A percentile compares a stretch with the other conserved stretches of the same genome.
Evolutionary conservation across 2,113 vertebrate species (phyloP).

Genomic region (Choloepus hoffmanni): DNA sequence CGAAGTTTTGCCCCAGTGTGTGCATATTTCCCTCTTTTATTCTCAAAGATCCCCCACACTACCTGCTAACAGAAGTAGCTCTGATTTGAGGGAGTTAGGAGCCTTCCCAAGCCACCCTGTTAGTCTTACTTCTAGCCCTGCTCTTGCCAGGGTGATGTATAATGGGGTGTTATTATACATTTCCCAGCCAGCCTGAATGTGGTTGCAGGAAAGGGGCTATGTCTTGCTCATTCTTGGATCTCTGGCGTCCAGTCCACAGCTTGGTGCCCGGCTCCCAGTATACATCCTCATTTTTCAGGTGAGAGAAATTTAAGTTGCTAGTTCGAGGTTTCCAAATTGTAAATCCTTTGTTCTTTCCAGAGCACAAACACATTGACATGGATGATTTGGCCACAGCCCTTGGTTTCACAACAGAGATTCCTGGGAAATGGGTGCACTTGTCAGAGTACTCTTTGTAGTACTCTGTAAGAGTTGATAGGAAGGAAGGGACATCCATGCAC

Average conservation of each 20-base stretch:
- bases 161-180: not conserved
- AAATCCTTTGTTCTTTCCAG: not conserved
- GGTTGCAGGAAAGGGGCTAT: not conserved
- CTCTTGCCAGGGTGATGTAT: not conserved
- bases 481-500: too few species aligned
- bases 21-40: not conserved
- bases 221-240: too few species aligned
- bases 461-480: not conserved
- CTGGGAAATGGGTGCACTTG: not conserved
- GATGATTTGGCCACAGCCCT: not conserved
- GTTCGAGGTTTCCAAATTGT: not conserved
- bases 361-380: too few species aligned
- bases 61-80: not conserved
- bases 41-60: not conserved
- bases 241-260: too few species aligned
- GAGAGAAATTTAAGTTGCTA: not conserved
- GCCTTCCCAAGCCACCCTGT: too few species aligned
- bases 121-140: not conserved
- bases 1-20: not conserved
- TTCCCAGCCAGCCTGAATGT: not conserved
- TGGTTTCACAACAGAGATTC: not conserved
- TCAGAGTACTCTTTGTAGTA: not conserved
- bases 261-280: too few species aligned
- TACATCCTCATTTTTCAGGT: not conserved
- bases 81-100: not conserved